phyloP scores from a whole-genome alignment of 2,888 invertebrate species.

The Drosophila kuntzei region DNA sequence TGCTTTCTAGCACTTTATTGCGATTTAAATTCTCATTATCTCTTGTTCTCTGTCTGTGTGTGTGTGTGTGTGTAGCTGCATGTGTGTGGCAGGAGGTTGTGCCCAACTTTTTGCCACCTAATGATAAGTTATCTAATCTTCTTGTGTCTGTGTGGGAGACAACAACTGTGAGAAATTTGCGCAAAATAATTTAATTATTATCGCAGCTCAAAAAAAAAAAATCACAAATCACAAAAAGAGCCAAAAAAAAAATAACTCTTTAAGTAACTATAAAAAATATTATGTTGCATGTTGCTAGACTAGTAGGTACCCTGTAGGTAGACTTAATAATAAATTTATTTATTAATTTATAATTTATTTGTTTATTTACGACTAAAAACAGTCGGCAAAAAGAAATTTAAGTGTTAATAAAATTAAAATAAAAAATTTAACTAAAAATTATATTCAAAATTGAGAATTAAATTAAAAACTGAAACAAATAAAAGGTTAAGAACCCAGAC shows the following conservation, averaged over 20 bases:
- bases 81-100: conserved; percentile 8
- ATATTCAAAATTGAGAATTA: too few species aligned
- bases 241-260: conserved; percentile 13
- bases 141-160: conserved; percentile 37
- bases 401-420: too few species aligned
- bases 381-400: too few species aligned
- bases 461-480: too few species aligned
- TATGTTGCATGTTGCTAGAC: neutral
- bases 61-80: conserved; percentile 21
- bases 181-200: conserved; percentile 74
- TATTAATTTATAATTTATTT: too few species aligned
- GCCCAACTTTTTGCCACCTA: conserved; percentile 53
- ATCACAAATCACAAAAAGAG: conserved; percentile 21
- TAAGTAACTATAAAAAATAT: conserved; percentile 1
- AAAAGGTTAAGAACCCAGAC: too few species aligned
- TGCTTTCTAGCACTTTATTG: conserved; percentile 65
- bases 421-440: too few species aligned
- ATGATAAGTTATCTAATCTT: conserved; percentile 64
- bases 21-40: conserved; percentile 76
- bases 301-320: neutral
- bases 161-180: conserved; percentile 66
- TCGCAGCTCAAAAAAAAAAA: conserved; percentile 30
- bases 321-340: too few species aligned
- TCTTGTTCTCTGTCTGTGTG: conserved; percentile 25
- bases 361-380: too few species aligned